A percentile compares a stretch with the other conserved stretches of the same genome.
Evolutionary conservation across 2,797 vertebrate genomes (phyloP).

Genomic region (Hipposideros larvatus): DNA sequence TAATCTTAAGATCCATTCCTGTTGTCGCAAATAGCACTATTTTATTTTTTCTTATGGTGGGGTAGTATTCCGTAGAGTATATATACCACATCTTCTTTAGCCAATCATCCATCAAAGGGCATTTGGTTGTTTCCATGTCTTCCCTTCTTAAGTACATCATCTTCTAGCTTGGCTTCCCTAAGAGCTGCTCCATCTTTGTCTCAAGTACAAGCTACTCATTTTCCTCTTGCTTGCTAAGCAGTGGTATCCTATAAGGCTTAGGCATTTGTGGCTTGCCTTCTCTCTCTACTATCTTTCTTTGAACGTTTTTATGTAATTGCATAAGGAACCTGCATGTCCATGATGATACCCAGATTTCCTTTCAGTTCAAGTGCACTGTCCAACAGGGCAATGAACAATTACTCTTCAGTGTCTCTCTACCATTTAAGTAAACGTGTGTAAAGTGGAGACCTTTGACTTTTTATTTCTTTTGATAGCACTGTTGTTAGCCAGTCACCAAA

Average conservation of each 20-base stretch:
- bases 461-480: not conserved
- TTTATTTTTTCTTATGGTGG: too few relatives aligned
- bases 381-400: not conserved
- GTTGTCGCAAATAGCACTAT: too few relatives aligned
- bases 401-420: not conserved
- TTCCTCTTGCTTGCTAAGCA: not conserved
- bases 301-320: not conserved
- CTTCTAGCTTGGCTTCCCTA: not conserved
- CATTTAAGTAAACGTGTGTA: not conserved
- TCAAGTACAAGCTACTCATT: not conserved
- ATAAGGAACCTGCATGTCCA: not conserved
- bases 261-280: not conserved
- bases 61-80: too few relatives aligned
- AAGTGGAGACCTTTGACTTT: not conserved
- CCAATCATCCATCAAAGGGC: too few relatives aligned
- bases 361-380: not conserved
- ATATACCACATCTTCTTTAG: too few relatives aligned
- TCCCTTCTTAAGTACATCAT: not conserved
- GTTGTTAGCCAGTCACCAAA: not conserved
- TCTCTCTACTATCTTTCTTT: not conserved
- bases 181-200: not conserved
- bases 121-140: too few relatives aligned
- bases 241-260: not conserved
- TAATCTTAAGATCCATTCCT: too few relatives aligned
- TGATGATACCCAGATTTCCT: not conserved